Percentiles rank a stretch among this genome's conserved stretches.
Conservation (phyloP, 2,888 invertebrate genomes). For the Aleiodes leptofemur region DNA sequence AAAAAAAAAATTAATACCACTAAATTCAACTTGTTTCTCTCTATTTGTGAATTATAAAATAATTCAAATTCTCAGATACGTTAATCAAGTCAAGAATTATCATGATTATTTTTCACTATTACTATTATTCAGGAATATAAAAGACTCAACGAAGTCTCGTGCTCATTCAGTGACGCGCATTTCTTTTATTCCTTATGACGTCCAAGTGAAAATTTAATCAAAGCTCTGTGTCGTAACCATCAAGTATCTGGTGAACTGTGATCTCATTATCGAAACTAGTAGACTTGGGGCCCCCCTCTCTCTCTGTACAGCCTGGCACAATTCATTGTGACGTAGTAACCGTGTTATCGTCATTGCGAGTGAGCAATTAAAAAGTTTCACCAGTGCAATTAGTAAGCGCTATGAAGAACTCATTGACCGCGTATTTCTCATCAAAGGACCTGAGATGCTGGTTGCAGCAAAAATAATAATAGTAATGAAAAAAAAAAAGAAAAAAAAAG, state of each 20-base stretch:
- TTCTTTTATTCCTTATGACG: neutral
- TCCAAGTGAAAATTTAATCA: conserved; percentile 18
- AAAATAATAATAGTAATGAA: neutral
- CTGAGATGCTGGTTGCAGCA: neutral
- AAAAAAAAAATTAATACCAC: neutral
- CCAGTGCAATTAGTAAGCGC: conserved; percentile 46
- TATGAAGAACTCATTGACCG: conserved; percentile 30
- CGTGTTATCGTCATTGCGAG: conserved; percentile 37
- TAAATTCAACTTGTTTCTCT: no score
- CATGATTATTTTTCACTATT: neutral
- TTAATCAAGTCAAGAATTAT: conserved; percentile 1
- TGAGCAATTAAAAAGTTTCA: conserved; percentile 52
- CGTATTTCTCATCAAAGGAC: conserved; percentile 15
- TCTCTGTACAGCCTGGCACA: conserved; percentile 13
- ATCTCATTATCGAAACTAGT: conserved; percentile 61
- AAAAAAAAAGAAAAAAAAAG: neutral
- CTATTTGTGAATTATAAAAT: no score
- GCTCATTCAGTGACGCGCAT: neutral
- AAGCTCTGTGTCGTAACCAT: conserved; percentile 30
- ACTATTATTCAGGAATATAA: conserved; percentile 15
- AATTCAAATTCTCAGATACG: no score
- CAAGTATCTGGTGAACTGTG: conserved; percentile 53
- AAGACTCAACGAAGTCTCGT: conserved; percentile 19
- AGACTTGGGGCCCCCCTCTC: conserved; percentile 46
- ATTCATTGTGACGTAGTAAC: conserved; percentile 32